These are phyloP conservation scores for Vombatus ursinus DNA, from an alignment of 2,113 vertebrate genomes.

Conservation along the genomic window DNA sequence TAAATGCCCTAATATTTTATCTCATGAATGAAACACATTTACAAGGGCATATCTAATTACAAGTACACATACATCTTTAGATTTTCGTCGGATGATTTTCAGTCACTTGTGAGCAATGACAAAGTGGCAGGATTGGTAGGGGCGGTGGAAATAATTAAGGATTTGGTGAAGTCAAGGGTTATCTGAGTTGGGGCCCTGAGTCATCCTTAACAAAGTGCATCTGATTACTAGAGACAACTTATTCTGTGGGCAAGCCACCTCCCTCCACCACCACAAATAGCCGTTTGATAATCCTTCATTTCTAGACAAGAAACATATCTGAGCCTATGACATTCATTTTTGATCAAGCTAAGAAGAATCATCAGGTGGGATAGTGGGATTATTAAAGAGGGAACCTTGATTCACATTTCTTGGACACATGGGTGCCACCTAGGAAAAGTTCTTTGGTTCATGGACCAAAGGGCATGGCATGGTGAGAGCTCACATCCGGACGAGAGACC, in stretches of 20 bases:
- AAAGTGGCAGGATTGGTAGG: neutral
- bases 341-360: neutral
- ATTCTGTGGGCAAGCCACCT: neutral
- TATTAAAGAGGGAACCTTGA: neutral
- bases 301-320: neutral
- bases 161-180: neutral
- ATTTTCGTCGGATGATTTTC: neutral
- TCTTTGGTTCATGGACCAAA: neutral
- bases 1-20: neutral
- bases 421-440: neutral
- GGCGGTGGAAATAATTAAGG: neutral
- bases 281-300: neutral
- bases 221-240: neutral
- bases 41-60: neutral
- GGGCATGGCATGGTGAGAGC: neutral
- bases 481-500: neutral
- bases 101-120: neutral
- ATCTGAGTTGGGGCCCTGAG: neutral
- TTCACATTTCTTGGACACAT: neutral
- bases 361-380: neutral
- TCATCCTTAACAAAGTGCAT: neutral
- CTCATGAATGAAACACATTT: neutral
- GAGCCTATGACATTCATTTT: neutral
- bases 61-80: neutral
- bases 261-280: neutral